A percentile compares a stretch with the other conserved stretches of the same genome.
These are phyloP conservation scores for Papilio polytes DNA, from an alignment of 1,140 invertebrate genomes.

Conservation along the genomic window DNA sequence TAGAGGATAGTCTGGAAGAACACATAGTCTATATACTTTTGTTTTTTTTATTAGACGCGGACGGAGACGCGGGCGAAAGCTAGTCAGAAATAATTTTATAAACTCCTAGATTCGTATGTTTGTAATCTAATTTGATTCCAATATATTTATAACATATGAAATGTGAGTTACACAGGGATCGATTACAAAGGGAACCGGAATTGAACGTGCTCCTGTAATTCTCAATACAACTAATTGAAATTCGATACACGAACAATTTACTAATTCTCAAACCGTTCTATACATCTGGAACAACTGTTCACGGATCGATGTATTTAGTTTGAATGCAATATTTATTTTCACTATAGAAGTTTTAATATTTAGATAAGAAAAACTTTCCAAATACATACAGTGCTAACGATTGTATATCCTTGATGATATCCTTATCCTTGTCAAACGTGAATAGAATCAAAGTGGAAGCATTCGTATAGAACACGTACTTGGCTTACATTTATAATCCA, in stretches of 20 bases:
- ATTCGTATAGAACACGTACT: not conserved
- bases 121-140: too few species aligned
- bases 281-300: not conserved
- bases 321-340: too few species aligned
- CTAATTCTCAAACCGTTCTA: not conserved
- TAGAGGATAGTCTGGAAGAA: too few species aligned
- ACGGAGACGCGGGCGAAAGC: too few species aligned
- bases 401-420: not conserved
- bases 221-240: not conserved
- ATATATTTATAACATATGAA: not conserved
- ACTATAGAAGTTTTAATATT: not conserved
- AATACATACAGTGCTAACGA: not conserved
- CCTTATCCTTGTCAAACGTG: not conserved
- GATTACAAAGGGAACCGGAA: not conserved
- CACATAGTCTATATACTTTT: too few species aligned
- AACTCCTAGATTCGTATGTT: too few species aligned
- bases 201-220: not conserved
- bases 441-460: not conserved
- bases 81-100: too few species aligned
- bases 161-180: not conserved
- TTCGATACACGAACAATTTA: constrained; percentile 1
- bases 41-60: too few species aligned
- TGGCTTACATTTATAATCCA: constrained; percentile 24
- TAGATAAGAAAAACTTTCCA: not conserved
- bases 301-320: not conserved